phyloP scores from a whole-genome alignment of 1,140 invertebrate species.

The Aricia agestis region DNA sequence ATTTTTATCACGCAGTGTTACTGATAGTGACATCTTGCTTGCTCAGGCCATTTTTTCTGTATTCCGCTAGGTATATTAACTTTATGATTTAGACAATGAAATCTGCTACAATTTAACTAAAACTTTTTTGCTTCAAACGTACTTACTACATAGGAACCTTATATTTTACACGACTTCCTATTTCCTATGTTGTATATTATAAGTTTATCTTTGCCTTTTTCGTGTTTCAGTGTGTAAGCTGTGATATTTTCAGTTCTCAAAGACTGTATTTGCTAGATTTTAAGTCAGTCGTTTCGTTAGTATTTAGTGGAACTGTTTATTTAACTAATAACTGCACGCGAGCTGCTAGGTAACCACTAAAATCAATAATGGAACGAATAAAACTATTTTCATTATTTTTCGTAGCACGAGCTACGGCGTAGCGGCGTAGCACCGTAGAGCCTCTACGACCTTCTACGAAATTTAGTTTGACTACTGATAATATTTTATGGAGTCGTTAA shows the following conservation, averaged over 20 bases:
- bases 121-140: no score
- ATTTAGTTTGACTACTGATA: background rate
- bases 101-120: no score
- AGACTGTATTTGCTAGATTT: background rate
- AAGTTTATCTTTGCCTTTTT: no score
- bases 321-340: conserved; percentile 4
- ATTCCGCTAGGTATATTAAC: no score
- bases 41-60: no score
- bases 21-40: no score
- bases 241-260: background rate
- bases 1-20: no score
- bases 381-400: conserved; percentile 11
- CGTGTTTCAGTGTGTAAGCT: background rate
- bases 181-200: no score
- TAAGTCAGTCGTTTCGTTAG: background rate
- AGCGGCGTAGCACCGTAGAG: background rate
- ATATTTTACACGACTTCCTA: no score
- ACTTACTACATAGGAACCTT: no score
- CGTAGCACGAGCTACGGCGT: conserved; percentile 2
- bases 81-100: no score
- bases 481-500: background rate
- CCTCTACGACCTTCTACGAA: background rate
- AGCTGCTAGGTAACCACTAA: background rate
- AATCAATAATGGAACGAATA: conserved; percentile 13
- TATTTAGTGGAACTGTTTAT: background rate